These are phyloP conservation scores for Redunca redunca DNA, from an alignment of 2,113 vertebrate genomes.

Conservation along the genomic window DNA sequence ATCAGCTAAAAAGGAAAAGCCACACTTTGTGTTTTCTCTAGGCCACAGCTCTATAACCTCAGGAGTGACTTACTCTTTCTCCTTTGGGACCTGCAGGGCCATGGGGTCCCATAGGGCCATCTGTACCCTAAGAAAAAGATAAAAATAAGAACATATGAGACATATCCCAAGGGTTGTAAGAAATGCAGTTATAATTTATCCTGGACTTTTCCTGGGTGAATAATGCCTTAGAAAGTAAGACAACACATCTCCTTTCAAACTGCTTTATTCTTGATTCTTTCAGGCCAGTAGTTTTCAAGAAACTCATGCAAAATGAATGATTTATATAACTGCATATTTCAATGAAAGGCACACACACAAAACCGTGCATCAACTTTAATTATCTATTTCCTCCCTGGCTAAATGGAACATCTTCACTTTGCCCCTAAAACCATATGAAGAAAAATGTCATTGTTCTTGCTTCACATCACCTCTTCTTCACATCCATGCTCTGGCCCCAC, in stretches of 20 bases:
- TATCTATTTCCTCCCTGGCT: neutral
- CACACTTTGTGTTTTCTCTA: neutral
- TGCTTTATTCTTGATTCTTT: slow-evolving; percentile 13
- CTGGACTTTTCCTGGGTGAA: slow-evolving; percentile 11
- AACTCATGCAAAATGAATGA: neutral
- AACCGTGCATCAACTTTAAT: neutral
- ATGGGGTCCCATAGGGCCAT: slow-evolving; percentile 91
- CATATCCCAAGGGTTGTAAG: neutral
- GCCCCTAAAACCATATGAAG: neutral
- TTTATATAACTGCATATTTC: neutral
- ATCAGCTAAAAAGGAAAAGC: neutral
- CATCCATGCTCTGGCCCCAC: neutral
- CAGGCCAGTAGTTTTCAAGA: slow-evolving; percentile 8
- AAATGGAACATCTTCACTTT: neutral
- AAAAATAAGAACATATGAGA: slow-evolving; percentile 39
- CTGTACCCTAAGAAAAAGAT: slow-evolving; percentile 84
- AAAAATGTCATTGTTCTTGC: neutral
- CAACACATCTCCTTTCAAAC: neutral
- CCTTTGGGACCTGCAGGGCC: slow-evolving; percentile 98
- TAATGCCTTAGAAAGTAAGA: slow-evolving; percentile 22
- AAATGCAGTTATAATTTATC: neutral
- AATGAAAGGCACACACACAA: neutral
- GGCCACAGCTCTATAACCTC: neutral
- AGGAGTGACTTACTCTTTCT: slow-evolving; percentile 89
- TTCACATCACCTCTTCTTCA: neutral